Conservation (phyloP, 2,888 invertebrate species). For the Euplexia lucipara region DNA sequence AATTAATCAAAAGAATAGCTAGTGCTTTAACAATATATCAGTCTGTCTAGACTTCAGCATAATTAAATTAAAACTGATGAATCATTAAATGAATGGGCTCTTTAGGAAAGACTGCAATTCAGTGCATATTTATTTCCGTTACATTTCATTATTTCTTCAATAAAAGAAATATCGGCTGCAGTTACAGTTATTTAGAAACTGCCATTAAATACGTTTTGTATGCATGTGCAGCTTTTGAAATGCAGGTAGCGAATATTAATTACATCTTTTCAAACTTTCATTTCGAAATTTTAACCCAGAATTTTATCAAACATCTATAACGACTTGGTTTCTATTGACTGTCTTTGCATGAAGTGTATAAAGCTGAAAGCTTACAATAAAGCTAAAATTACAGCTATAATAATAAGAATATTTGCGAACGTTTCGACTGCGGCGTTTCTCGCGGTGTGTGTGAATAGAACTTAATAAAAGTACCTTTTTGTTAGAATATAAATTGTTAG, state of each 20-base stretch:
- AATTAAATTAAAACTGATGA: constrained; percentile 36
- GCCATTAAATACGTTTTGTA: constrained; percentile 8
- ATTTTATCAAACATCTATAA: constrained; percentile 4
- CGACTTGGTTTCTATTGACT: background rate
- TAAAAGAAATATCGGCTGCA: constrained; percentile 47
- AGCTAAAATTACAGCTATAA: background rate
- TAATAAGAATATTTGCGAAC: constrained; percentile 22
- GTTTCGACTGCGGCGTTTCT: constrained; percentile 84
- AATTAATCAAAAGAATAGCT: background rate
- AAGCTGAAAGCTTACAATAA: background rate
- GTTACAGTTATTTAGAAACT: constrained; percentile 40
- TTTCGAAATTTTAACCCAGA: constrained; percentile 14
- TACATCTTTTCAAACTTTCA: constrained; percentile 7
- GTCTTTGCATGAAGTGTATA: background rate
- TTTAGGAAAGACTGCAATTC: constrained; percentile 48
- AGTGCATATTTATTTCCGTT: constrained; percentile 44
- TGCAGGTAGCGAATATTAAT: constrained; percentile 4
- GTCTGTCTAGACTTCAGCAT: constrained; percentile 29
- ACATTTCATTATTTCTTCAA: constrained; percentile 60
- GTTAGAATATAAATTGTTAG: constrained; percentile 80
- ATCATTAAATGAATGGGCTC: constrained; percentile 44
- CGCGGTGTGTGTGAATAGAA: constrained; percentile 78
- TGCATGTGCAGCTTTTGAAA: constrained; percentile 16
- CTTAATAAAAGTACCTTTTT: constrained; percentile 89
- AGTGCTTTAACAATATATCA: constrained; percentile 12